Base-by-base conservation (phyloP, 2,888 invertebrate genomes). In the Nomada goodeniana region DNA sequence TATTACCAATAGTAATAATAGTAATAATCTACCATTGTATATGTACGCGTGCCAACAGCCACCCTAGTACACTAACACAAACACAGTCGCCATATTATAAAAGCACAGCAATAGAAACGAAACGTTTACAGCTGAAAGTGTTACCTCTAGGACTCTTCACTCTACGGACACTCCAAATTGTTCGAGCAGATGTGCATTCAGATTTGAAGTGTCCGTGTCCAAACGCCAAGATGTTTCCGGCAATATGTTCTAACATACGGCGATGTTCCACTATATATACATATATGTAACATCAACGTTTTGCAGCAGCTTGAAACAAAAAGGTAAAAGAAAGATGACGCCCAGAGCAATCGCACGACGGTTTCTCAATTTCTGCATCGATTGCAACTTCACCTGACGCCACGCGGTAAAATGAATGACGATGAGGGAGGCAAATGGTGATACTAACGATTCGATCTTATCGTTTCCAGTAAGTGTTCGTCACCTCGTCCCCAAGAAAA, bases 211-310 rank as follows among this genome's bases (percentile, higher is more conserved):
- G 68, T 57, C 68, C 68, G 26, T 18, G n/a, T 11, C 23, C 68
- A 68, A 42, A 68, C 55, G 55, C 55, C 26, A 44, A 68, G 68
- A 68, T 68, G 55, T 68, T 68, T 68, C 68, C 68, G 55, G 52
- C 68, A 68, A 44, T 68, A 57, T 68, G 68, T 53, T 68, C 44
- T 18, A 26, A 44, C 57, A 68, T 44, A 42, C 68, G 57, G 67
- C 20, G 15, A 20, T 10, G 18, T 36, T 42, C 53, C 0, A 36
- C n/a, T 20, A 29, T 29, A 29, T 29, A 29, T 29, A 29, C 29
- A 29, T 29, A 29, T 7, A 29, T 29, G 7, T 36, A 67, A 53
- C 20, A 36, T 20, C 11, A 20, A 42, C 36, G 53, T 10, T 55
- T 53, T 23, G 15, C 15, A 42, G 36, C 53, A 20, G 57, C 26